A percentile compares a stretch with the other conserved stretches of the same genome.
Evolutionary conservation across 2,888 invertebrate genomes (phyloP).

Genomic region (Drosophila robusta): DNA sequence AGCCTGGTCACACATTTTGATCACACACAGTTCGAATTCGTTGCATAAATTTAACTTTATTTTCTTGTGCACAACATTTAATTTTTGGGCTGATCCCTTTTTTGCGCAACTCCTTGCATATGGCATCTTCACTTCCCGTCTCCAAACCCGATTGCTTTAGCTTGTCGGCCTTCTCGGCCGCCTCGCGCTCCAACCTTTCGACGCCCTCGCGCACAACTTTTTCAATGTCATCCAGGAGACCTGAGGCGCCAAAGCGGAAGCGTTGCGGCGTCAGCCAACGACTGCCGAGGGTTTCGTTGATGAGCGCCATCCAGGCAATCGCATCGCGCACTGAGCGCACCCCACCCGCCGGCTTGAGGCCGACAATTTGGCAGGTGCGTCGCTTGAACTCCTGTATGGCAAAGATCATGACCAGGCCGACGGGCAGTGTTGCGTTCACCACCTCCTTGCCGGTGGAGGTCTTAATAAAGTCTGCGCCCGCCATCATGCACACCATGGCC

Average conservation of each 20-base stretch:
- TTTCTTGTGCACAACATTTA: background rate
- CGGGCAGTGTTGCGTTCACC: constrained; percentile 96
- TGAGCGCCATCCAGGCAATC: constrained; percentile 93
- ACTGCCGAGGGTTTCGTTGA: constrained; percentile 93
- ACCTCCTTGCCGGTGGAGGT: constrained; percentile 98
- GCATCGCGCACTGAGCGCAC: constrained; percentile 94
- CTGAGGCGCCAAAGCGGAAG: constrained; percentile 98
- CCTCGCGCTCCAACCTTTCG: constrained; percentile 38
- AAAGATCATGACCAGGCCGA: constrained; percentile 96
- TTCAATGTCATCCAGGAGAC: constrained; percentile 92
- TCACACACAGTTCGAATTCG: constrained; percentile 1
- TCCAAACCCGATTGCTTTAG: background rate
- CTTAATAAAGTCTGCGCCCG: constrained; percentile 99
- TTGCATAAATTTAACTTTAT: background rate
- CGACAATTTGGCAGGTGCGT: constrained; percentile 91
- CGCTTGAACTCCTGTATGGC: constrained; percentile 93
- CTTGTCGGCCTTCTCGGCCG: constrained; percentile 1
- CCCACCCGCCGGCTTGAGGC: constrained; percentile 99
- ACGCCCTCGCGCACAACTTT: constrained; percentile 81
- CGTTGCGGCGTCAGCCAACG: constrained; percentile 93
- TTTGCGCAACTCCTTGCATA: constrained; percentile 45
- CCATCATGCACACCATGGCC: constrained; percentile 96
- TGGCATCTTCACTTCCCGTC: constrained; percentile 13
- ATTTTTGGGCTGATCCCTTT: background rate
- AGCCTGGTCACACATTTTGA: constrained; percentile 17